Base-by-base conservation (phyloP, 2,888 invertebrate species). In the Neria commutata region DNA sequence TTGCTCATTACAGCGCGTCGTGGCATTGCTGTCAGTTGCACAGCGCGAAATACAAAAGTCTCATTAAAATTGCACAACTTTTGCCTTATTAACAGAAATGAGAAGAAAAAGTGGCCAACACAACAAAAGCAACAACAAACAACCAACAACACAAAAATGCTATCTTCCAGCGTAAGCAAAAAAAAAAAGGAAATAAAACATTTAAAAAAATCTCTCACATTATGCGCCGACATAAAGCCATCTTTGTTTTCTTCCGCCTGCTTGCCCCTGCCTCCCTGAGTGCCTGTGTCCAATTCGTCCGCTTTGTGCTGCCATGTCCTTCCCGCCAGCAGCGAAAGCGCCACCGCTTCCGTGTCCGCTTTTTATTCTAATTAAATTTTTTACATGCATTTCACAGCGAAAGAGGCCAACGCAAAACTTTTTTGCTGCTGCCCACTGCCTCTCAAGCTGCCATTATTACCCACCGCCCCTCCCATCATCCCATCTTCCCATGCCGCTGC, bases 301-400 rank as follows among this genome's bases (percentile, higher is more conserved):
- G 63, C 63, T 69, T 70, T 66, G 65, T 64, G 66, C 66, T 69
- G 6, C 19, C 33, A 24, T 54, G 23, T 42, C 64, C 60, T 62
- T 56, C 37, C 62, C n/a, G n/a, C n/a, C n/a, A n/a, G n/a, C n/a
- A n/a, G n/a, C n/a, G n/a, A n/a, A n/a, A n/a, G n/a, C n/a, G n/a
- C n/a, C n/a, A n/a, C n/a, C n/a, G 61, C 47, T 68, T 68, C 66
- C 54, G 46, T 45, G 57, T 55, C 60, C 62, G 58, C 60, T 64
- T 68, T 67, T 72, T 69, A 75, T 73, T 73, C 73, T 74, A 74
- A 74, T 74, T 74, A 74, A 74, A 73, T 72, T 74, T 72, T 69
- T 68, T 64, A 17, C 29, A 29, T 8, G 11, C 29, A 29, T 11
- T 11, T 29, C 11, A 29, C 29, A 29, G 29, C 6, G 29, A 11